Base-by-base conservation (phyloP, 2,113 vertebrate genomes). In the Ibidorhyncha struthersii region DNA sequence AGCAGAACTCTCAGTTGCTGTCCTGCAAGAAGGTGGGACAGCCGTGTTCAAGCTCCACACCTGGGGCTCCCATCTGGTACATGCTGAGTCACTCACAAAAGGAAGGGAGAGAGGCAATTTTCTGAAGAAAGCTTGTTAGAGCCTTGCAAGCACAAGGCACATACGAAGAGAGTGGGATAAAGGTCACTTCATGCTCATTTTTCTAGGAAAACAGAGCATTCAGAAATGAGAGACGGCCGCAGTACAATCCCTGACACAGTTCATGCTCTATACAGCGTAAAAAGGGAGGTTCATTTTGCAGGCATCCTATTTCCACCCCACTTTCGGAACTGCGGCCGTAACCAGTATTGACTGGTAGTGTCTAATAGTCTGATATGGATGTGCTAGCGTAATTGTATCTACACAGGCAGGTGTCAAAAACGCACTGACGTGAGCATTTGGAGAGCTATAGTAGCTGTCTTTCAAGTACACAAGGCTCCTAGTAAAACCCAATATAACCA, bases 81-180 rank as follows among this genome's bases (percentile, higher is more conserved):
- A 0, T 4, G 15, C 20, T 22, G 40, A 66, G 30, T 61, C 10
- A n/a, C 65, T 40, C 72, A 38, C 38, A 53, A 65, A 76, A 87
- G 65, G 18, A 34, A 83, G n/a, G 5, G 10, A 76, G 30, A 45
- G 30, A 73, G 10, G 25, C 69, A 92, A 38, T 66, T 52, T 47
- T 38, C 86, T 70, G 14, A 12, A 36, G 32, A 72, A 61, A 82
- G 32, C 49, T 80, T 10, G 9, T 69, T 73, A 72, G 14, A 85
- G 74, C 61, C 58, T 49, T 29, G 14, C 36, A 38, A 36, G 43
- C 47, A 63, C 14, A 19, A 77, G 45, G 36, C 41, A 78, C 4
- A 1, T 1, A 36, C 0, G 8, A 73, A 74, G 56, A 40, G 14
- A 2, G 0, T 1, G 3, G 25, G 32, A 53, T 38, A 77, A 72